Base-by-base conservation (phyloP, 2,888 invertebrate species). In the Eueremaeus valkanovi region DNA sequence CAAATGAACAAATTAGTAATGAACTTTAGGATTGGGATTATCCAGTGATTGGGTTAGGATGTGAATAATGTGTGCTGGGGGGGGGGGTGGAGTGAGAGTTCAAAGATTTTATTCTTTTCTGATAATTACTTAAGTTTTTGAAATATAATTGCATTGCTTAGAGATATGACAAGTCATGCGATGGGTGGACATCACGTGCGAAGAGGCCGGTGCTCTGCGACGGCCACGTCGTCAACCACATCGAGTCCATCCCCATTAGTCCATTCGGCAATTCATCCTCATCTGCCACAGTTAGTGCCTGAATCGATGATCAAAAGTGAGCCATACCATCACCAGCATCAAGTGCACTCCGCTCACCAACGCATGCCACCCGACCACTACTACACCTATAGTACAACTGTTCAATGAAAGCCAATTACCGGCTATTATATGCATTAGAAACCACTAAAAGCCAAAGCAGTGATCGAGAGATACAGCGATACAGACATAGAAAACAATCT, bases 281-380 rank as follows among this genome's bases (percentile, higher is more conserved):
- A 40, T 40, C 11, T 68, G 42, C 8, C 68, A 33, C 68, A 40
- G 9, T 1, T 42, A 68, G 68, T 68, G 42, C 68, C 68, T 42
- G 68, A 68, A n/a, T 1, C 40, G 2, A 68, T 68, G 68, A n/a
- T 68, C 68, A 68, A 68, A 24, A 42, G 24, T 68, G 68, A 68
- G 68, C 33, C 36, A 13, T 36, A 33, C 33, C 63, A 33, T 3
- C 63, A 63, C 3, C 21, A 24, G 8, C 58, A 58, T 58, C 6
- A 29, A 29, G 16, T 29, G 29, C 29, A 27, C 33, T 18, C 42
- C 24, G 21, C 27, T 8, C 68, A 68, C n/a, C 68, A 68, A 11
- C 68, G 42, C 68, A 68, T 68, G 42, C 6, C 40, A 24, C 8
- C 24, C 1, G 68, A 68, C 11, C 68, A 68, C 24, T 68, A 40